Evolutionary conservation across 2,888 invertebrate genomes (phyloP).

Genomic region (Bombylius major): DNA sequence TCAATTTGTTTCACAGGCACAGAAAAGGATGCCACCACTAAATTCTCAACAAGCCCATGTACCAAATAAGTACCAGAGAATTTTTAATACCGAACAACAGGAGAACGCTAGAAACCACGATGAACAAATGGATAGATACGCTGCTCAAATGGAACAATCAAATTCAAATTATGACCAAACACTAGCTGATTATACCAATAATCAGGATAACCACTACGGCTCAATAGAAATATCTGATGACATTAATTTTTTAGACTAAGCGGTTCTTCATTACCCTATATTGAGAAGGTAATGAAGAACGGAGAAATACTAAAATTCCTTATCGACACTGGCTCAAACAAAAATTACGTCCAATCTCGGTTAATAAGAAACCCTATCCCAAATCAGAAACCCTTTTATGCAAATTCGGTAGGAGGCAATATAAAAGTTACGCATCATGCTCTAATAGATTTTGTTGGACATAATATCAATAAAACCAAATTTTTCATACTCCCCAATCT

Average conservation of each 20-base stretch:
- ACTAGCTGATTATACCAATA: neutral
- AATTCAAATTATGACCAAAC: neutral
- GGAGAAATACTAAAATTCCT: conserved; percentile 14
- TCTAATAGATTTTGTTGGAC: conserved; percentile 3
- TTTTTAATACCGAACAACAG: neutral
- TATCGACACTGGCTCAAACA: conserved; percentile 14
- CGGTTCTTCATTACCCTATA: conserved; percentile 14
- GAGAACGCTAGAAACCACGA: neutral
- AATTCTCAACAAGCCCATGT: neutral
- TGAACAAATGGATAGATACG: neutral
- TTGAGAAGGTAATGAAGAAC: conserved; percentile 12
- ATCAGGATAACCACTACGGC: neutral
- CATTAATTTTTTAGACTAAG: conserved; percentile 16
- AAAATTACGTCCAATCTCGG: conserved; percentile 13
- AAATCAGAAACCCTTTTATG: conserved; percentile 10
- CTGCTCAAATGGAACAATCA: neutral
- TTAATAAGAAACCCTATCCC: conserved; percentile 6
- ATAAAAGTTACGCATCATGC: conserved; percentile 10
- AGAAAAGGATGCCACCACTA: neutral
- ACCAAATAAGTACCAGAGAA: conserved; percentile 1
- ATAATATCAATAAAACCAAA: conserved; percentile 4
- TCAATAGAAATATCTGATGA: neutral
- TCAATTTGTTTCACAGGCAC: neutral
- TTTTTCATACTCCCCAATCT: conserved; percentile 8
- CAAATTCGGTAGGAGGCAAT: conserved; percentile 11